Evolutionary conservation across 2,888 invertebrate species (phyloP).

Genomic region (Cryptocephalus primarius): DNA sequence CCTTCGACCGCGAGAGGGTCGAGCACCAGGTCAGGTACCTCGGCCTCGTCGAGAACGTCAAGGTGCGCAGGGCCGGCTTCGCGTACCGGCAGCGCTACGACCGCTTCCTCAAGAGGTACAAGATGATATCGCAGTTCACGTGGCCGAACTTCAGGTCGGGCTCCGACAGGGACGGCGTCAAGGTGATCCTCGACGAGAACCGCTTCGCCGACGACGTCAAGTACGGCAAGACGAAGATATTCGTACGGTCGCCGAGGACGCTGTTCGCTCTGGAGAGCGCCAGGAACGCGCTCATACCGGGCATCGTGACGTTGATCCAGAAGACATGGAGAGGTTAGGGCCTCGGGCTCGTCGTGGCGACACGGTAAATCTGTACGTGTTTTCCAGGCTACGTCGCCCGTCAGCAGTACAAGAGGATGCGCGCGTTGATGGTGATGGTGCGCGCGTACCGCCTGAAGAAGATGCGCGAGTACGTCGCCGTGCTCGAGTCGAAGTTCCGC

Average conservation of each 20-base stretch:
- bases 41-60: slow-evolving; percentile 89
- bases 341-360: too few species aligned
- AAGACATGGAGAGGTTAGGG: slow-evolving; percentile 78
- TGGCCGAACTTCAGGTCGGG: slow-evolving; percentile 92
- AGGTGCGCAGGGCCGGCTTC: slow-evolving; percentile 93
- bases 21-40: slow-evolving; percentile 72
- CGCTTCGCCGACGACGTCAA: slow-evolving; percentile 74
- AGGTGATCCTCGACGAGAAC: slow-evolving; percentile 72
- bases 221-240: slow-evolving; percentile 92
- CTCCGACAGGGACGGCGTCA: slow-evolving; percentile 70
- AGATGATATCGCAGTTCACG: slow-evolving; percentile 90
- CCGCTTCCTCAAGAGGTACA: slow-evolving; percentile 86
- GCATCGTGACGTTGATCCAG: slow-evolving; percentile 86
- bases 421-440: slow-evolving; percentile 74
- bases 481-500: slow-evolving; percentile 52
- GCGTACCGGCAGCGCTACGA: slow-evolving; percentile 92
- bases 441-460: slow-evolving; percentile 72
- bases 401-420: slow-evolving; percentile 70
- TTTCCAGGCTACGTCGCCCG: slow-evolving; percentile 42
- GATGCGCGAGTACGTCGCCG: slow-evolving; percentile 57
- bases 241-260: slow-evolving; percentile 86
- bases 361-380: too few species aligned
- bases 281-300: slow-evolving; percentile 78
- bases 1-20: slow-evolving; percentile 75
- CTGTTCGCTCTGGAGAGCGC: slow-evolving; percentile 81